Conservation (phyloP, 2,797 vertebrate genomes). For the Pipistrellus pygmaeus region DNA sequence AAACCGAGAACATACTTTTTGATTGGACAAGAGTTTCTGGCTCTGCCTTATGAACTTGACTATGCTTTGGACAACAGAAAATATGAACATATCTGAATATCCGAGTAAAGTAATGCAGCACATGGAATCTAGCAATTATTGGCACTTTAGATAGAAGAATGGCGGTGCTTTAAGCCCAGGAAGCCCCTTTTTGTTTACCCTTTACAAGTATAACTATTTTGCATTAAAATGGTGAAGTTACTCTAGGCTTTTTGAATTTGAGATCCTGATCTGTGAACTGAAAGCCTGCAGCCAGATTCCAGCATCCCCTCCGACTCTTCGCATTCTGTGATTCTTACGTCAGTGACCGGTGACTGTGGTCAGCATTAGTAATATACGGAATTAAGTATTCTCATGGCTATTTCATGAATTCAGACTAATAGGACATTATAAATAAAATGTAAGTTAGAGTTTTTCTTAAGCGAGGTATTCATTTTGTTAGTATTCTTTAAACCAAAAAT, state of each 20-base stretch:
- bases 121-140: not conserved
- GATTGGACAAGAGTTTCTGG: not conserved
- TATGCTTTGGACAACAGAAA: not conserved
- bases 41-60: not conserved
- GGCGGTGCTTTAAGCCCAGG: not conserved
- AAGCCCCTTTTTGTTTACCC: not conserved
- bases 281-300: not conserved
- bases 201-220: not conserved
- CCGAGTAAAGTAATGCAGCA: not conserved
- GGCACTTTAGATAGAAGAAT: not conserved
- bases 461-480: conserved; percentile 37
- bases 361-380: not conserved
- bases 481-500: conserved; percentile 45
- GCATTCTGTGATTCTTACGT: not conserved
- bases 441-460: not conserved
- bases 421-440: conserved; percentile 14
- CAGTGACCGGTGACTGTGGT: not conserved
- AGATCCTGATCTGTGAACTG: not conserved
- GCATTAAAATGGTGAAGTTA: not conserved
- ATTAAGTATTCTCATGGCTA: conserved; percentile 11
- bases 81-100: not conserved
- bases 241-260: conserved; percentile 21
- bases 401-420: conserved; percentile 9
- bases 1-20: not conserved
- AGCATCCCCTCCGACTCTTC: not conserved